Evolutionary conservation across 2,797 vertebrate species (phyloP).

Genomic region (Centroberyx gerrardi): DNA sequence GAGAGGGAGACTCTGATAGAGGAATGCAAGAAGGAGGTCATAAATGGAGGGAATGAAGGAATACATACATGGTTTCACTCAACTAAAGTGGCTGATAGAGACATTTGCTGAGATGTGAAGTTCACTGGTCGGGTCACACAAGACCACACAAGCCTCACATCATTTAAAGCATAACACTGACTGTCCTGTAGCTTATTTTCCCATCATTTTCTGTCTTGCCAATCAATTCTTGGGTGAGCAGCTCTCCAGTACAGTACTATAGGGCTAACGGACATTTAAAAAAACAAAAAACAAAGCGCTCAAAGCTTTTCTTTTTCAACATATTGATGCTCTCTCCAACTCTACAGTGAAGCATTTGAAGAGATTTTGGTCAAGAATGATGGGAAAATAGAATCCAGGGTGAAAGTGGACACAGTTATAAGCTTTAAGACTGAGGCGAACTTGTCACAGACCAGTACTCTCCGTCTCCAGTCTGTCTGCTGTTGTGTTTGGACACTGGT

Average conservation of each 20-base stretch:
- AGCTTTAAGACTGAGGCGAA: neutral
- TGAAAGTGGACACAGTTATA: too few species aligned
- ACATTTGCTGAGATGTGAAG: neutral
- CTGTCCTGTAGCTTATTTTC: neutral
- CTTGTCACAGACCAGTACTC: neutral
- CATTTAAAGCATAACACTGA: neutral
- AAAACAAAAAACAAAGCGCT: too few species aligned
- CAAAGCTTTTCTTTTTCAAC: too few species aligned
- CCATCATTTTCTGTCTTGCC: neutral
- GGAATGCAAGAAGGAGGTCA: conserved; percentile 60
- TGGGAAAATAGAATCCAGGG: too few species aligned
- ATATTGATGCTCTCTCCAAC: too few species aligned
- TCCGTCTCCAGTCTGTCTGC: neutral
- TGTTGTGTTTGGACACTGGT: neutral
- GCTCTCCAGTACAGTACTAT: too few species aligned
- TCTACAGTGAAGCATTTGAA: too few species aligned
- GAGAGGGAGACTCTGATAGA: conserved; percentile 42
- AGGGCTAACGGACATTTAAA: too few species aligned
- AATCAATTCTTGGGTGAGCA: neutral
- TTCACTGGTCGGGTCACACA: neutral
- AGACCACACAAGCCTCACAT: neutral
- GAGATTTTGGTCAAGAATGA: too few species aligned
- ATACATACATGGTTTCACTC: conserved; percentile 33
- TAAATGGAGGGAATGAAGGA: conserved; percentile 41
- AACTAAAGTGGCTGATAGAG: conserved; percentile 25